Percentiles rank a stretch among this genome's conserved stretches.
Evolutionary conservation across 2,888 invertebrate species (phyloP).

Genomic region (Listrodromus nycthemerus): DNA sequence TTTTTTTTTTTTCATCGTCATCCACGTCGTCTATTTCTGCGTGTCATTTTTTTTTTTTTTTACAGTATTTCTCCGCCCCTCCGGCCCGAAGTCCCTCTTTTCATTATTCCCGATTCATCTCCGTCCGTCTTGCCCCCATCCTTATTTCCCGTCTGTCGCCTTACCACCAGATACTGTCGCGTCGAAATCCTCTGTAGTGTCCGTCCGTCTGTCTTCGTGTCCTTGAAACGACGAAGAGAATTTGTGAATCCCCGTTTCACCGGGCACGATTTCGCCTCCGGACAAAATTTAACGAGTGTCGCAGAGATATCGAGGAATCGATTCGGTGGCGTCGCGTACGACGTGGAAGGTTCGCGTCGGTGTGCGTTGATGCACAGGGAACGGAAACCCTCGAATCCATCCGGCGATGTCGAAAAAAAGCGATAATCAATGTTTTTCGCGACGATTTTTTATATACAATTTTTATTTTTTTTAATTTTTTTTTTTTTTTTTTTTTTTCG

Average conservation of each 20-base stretch:
- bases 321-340: background rate
- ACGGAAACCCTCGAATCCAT: too few species aligned
- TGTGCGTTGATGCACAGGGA: background rate
- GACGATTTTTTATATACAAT: too few species aligned
- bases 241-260: slow-evolving; percentile 38
- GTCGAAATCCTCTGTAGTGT: background rate
- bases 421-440: too few species aligned
- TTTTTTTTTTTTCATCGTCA: background rate
- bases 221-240: slow-evolving; percentile 54
- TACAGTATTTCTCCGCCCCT: background rate
- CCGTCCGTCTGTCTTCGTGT: slow-evolving; percentile 23
- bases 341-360: background rate
- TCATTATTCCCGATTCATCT: slow-evolving; percentile 52
- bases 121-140: slow-evolving; percentile 12
- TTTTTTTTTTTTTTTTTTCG: too few species aligned
- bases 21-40: background rate
- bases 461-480: too few species aligned
- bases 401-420: too few species aligned
- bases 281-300: slow-evolving; percentile 59
- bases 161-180: slow-evolving; percentile 2
- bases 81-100: too few species aligned
- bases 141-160: slow-evolving; percentile 41
- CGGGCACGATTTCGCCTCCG: slow-evolving; percentile 21
- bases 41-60: slow-evolving; percentile 1
- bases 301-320: slow-evolving; percentile 42